Conservation (phyloP, 2,888 invertebrate genomes). For the Atrina japonica region DNA sequence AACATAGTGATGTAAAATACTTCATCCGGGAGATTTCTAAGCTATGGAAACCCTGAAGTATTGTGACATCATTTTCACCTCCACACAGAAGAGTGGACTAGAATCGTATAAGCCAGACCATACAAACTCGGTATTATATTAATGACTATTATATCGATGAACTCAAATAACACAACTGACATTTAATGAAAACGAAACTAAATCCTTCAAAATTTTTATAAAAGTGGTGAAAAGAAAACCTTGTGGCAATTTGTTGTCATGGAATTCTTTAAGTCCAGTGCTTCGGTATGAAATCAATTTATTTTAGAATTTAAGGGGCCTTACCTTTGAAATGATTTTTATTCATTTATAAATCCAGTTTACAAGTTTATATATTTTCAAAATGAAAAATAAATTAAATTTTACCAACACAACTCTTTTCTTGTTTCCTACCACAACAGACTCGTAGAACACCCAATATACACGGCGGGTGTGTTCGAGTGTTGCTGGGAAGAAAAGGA, state of each 20-base stretch:
- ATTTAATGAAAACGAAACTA: slow-evolving; percentile 6
- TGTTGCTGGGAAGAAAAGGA: too few relatives aligned
- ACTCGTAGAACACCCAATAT: too few relatives aligned
- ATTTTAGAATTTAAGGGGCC: too few relatives aligned
- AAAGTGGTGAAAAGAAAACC: neutral
- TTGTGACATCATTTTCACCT: neutral
- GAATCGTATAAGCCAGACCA: neutral
- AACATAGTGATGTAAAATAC: neutral
- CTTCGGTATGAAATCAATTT: too few relatives aligned
- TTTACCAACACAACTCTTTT: too few relatives aligned
- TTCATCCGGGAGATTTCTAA: slow-evolving; percentile 1
- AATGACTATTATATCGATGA: slow-evolving; percentile 6
- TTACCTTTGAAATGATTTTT: too few relatives aligned
- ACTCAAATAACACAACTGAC: neutral
- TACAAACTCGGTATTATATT: neutral
- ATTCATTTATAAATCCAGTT: too few relatives aligned
- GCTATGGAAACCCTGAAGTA: slow-evolving; percentile 17
- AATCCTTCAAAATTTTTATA: slow-evolving; percentile 1
- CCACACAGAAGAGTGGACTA: slow-evolving; percentile 3
- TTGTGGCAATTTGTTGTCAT: neutral
- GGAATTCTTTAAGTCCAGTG: too few relatives aligned
- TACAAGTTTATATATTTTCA: too few relatives aligned
- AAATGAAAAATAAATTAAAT: too few relatives aligned
- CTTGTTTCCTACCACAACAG: too few relatives aligned
- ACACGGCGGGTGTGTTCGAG: too few relatives aligned